A percentile compares a stretch with the other conserved stretches of the same genome.
These are phyloP conservation scores for Elmis aenea DNA, from an alignment of 2,888 invertebrate species.

Conservation along the genomic window DNA sequence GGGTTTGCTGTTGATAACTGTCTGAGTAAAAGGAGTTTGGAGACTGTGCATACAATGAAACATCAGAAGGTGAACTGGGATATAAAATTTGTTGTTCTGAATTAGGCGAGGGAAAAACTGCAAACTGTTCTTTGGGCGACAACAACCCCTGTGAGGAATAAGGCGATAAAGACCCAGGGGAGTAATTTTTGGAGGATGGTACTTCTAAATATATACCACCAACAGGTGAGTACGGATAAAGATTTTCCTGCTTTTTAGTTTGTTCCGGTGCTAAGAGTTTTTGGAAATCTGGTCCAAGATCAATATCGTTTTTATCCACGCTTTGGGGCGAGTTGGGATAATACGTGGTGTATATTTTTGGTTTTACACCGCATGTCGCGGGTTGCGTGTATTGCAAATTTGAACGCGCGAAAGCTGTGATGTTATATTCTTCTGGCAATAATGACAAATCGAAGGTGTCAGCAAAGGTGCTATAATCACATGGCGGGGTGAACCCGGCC, in stretches of 20 bases:
- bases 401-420: constrained; percentile 49
- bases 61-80: constrained; percentile 48
- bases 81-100: constrained; percentile 35
- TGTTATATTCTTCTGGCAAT: constrained; percentile 58
- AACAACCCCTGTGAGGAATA: constrained; percentile 49
- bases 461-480: constrained; percentile 58
- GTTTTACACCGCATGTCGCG: constrained; percentile 45
- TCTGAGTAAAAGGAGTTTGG: constrained; percentile 51
- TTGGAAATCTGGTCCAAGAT: constrained; percentile 43
- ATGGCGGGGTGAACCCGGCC: constrained; percentile 70
- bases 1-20: constrained; percentile 43
- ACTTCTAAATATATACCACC: constrained; percentile 42
- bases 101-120: constrained; percentile 52
- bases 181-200: constrained; percentile 39
- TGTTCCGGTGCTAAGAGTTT: constrained; percentile 36
- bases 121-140: constrained; percentile 48
- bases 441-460: constrained; percentile 69
- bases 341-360: constrained; percentile 41
- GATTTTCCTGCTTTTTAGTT: constrained; percentile 9
- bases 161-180: constrained; percentile 36
- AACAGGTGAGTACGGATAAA: constrained; percentile 18
- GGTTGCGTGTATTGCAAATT: constrained; percentile 39
- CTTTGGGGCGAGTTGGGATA: constrained; percentile 35
- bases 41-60: constrained; percentile 50
- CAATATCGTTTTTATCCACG: constrained; percentile 32